These are phyloP conservation scores for Leucoraja ocellata DNA, from an alignment of 2,797 vertebrate species.

Conservation along the genomic window DNA sequence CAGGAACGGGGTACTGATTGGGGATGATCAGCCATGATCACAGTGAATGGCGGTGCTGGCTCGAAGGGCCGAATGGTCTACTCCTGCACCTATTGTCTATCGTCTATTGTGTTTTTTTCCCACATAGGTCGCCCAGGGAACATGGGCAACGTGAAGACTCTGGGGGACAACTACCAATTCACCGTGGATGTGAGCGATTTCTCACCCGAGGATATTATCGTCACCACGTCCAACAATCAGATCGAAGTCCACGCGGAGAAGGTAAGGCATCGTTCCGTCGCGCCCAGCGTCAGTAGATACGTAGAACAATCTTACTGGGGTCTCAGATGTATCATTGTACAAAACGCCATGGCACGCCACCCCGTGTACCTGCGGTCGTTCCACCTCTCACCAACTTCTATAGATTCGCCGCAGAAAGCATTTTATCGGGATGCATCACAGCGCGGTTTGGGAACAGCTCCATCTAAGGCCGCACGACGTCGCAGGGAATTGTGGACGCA, in stretches of 20 bases:
- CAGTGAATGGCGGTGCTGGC: too few species aligned
- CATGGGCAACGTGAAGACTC: constrained; percentile 63
- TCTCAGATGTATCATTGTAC: fast-evolving
- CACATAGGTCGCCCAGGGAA: constrained; percentile 54
- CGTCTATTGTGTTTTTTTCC: not conserved
- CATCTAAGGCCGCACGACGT: too few species aligned
- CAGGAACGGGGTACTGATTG: too few species aligned
- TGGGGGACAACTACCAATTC: constrained; percentile 76
- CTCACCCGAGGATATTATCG: constrained; percentile 74
- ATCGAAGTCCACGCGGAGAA: constrained; percentile 81
- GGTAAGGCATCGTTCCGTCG: constrained; percentile 56
- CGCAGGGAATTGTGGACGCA: too few species aligned
- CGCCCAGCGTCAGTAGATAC: not conserved
- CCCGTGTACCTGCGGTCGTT: not conserved
- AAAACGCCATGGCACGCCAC: fast-evolving
- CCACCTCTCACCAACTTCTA: not conserved
- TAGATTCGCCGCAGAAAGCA: too few species aligned
- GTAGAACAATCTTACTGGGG: not conserved
- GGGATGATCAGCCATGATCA: too few species aligned
- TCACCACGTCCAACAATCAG: constrained; percentile 80
- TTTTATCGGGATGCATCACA: too few species aligned
- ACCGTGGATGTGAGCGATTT: constrained; percentile 77
- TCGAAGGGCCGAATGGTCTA: too few species aligned
- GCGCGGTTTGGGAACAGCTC: too few species aligned
- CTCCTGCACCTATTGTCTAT: too few species aligned